Percentiles rank a stretch among this genome's conserved stretches.
phyloP scores from a whole-genome alignment of 2,797 vertebrate genomes.

The Gobio occitaniae region DNA sequence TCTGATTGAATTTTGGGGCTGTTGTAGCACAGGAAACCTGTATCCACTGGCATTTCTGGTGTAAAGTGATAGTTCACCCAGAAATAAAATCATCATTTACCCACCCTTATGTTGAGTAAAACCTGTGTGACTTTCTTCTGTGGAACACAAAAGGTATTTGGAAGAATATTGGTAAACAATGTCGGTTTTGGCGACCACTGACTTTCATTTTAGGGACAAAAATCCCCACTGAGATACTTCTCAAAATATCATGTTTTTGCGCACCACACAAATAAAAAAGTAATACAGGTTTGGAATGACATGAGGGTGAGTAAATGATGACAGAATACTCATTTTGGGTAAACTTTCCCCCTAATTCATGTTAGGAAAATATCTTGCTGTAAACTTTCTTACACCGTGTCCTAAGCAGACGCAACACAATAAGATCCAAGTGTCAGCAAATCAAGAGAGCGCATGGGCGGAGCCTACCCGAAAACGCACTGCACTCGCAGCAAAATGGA shows the following conservation, averaged over 20 bases:
- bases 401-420: background rate
- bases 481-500: background rate
- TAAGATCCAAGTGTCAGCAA: too few relatives aligned
- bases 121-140: background rate
- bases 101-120: background rate
- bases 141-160: background rate
- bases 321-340: background rate
- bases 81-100: background rate
- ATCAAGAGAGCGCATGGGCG: background rate
- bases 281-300: background rate
- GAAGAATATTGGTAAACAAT: background rate
- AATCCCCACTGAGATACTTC: too few relatives aligned
- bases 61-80: background rate
- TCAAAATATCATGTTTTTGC: background rate
- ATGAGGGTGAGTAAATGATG: background rate
- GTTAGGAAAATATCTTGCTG: background rate
- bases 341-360: background rate
- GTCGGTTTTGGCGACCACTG: background rate
- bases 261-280: background rate
- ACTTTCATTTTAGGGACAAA: background rate
- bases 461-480: background rate
- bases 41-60: constrained; percentile 17
- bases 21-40: background rate
- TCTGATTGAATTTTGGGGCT: background rate
- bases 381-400: background rate